Evolutionary conservation across 2,113 vertebrate species (phyloP).

Genomic region (Pseudorasbora parva): DNA sequence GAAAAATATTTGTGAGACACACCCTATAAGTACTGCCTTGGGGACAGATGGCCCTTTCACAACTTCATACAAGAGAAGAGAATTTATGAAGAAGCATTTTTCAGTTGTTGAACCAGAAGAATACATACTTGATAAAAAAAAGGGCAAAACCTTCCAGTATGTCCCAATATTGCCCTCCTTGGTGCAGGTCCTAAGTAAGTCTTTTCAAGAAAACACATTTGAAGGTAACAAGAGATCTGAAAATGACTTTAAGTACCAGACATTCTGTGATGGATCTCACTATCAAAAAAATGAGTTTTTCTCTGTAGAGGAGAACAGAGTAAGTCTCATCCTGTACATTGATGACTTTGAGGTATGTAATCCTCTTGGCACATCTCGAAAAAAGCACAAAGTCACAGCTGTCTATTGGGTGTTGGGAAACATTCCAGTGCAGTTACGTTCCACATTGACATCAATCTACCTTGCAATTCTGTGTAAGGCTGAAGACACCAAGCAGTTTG

Average conservation of each 20-base stretch:
- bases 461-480: too few species aligned
- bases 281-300: neutral
- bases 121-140: conserved; percentile 5
- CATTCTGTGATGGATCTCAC: conserved; percentile 24
- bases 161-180: neutral
- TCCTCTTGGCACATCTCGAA: too few species aligned
- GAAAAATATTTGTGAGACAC: neutral
- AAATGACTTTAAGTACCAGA: neutral
- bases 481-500: neutral
- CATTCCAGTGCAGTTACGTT: too few species aligned
- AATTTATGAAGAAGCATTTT: conserved; percentile 21
- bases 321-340: neutral
- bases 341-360: too few species aligned
- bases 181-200: neutral
- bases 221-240: neutral
- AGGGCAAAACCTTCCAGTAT: conserved; percentile 12
- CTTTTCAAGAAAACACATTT: neutral
- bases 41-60: conserved; percentile 5
- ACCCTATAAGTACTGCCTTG: conserved; percentile 24
- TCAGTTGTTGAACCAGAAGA: conserved; percentile 21
- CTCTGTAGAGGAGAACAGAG: neutral
- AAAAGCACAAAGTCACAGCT: too few species aligned
- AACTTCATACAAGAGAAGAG: conserved; percentile 7
- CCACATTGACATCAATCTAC: neutral
- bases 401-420: too few species aligned